Evolutionary conservation across 2,888 invertebrate genomes (phyloP).

Genomic region (Leptinotarsa tumamoca): DNA sequence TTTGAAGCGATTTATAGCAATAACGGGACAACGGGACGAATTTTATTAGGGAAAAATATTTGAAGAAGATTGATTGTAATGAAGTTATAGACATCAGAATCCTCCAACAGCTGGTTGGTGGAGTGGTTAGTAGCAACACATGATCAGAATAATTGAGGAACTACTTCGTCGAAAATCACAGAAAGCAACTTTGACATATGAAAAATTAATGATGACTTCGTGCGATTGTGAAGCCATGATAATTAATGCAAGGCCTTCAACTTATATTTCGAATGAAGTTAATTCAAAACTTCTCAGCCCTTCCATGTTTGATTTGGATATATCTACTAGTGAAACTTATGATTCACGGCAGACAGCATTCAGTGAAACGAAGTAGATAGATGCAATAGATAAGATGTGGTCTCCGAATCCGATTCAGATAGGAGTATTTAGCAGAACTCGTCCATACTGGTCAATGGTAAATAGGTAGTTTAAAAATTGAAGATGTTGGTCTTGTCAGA

Average conservation of each 20-base stretch:
- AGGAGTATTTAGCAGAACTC: too few species aligned
- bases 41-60: constrained; percentile 57
- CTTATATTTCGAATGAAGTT: background rate
- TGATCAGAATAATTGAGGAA: constrained; percentile 60
- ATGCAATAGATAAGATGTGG: too few species aligned
- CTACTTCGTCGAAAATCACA: constrained; percentile 32
- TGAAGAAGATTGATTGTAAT: constrained; percentile 51
- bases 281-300: background rate
- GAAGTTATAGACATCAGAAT: constrained; percentile 39
- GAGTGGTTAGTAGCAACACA: constrained; percentile 65
- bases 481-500: too few species aligned
- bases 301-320: background rate
- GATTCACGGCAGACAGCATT: background rate
- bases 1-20: constrained; percentile 56
- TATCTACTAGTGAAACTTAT: background rate
- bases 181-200: background rate
- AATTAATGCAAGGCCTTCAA: background rate
- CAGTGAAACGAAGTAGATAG: too few species aligned
- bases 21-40: constrained; percentile 62
- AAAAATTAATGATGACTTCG: background rate
- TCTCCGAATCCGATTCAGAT: too few species aligned
- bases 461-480: too few species aligned
- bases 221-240: background rate
- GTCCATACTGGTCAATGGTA: too few species aligned
- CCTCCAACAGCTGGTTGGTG: constrained; percentile 62